Base-by-base conservation (phyloP, 2,888 invertebrate species). In the Apamea crenata region DNA sequence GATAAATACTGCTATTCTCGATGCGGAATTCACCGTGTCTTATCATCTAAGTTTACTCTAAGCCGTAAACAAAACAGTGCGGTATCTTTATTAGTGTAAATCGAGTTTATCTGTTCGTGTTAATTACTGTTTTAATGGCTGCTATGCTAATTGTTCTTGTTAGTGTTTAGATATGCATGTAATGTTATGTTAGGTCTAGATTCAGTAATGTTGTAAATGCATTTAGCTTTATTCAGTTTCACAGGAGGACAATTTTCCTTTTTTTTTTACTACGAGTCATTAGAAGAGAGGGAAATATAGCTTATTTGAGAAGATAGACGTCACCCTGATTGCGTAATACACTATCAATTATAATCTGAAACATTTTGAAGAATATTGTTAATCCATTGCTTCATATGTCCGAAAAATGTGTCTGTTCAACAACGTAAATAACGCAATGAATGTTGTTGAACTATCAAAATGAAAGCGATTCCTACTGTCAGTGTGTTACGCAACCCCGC, bases 91-190 rank as follows among this genome's bases (percentile, higher is more conserved):
- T 70, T 65, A 32, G 29, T 63, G 66, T 77, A 59, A 47, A 70
- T 75, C 61, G 40, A 59, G 87, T 83, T 86, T 86, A 86, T 85
- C 83, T 80, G 80, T n/a, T 68, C 72, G n/a, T 86, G 87, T 86
- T 83, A 72, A 86, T 86, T 72, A 3, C 74, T 73, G 70, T 86
- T 86, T 79, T 79, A 79, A 56, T 82, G 29, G 79, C 61, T 61
- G 61, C 65, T 67, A 50, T 74, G 72, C 80, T 85, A 85, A 85
- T 85, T 86, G 74, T 80, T 85, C 50, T 69, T 75, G 74, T 80
- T 72, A 40, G 12, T 53, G 18, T 59, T 59, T 18, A 59, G 53
- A 56, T 73, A 71, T 71, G n/a, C 16, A 69, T 69, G 18, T 77
- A 8, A 18, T 72, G 50, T 44, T 59, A 59, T 10, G 32, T 21